Evolutionary conservation across 2,113 vertebrate genomes (phyloP).

Genomic region (Eublepharis macularius): DNA sequence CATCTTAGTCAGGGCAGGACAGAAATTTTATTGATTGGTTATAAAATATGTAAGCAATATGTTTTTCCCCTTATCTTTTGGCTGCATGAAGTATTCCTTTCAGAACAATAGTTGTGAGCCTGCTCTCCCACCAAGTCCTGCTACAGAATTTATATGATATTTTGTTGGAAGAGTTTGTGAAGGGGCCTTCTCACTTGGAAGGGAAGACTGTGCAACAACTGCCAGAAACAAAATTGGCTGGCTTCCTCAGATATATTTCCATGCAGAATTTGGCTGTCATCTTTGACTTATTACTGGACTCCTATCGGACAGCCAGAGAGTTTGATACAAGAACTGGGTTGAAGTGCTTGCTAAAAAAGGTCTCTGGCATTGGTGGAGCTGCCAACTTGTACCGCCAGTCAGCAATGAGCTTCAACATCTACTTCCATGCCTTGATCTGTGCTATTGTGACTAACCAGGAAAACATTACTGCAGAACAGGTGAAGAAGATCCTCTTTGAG

Average conservation of each 20-base stretch:
- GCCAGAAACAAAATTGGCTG: constrained; percentile 82
- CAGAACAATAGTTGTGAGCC: constrained; percentile 93
- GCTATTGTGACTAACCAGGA: constrained; percentile 91
- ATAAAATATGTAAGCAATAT: not conserved
- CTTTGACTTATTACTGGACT: constrained; percentile 95
- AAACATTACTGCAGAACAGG: constrained; percentile 87
- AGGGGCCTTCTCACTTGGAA: constrained; percentile 81
- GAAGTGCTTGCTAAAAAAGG: constrained; percentile 96
- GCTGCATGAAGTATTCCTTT: constrained; percentile 88
- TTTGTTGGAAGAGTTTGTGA: constrained; percentile 93
- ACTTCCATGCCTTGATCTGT: constrained; percentile 91
- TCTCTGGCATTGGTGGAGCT: constrained; percentile 91
- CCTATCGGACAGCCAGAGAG: constrained; percentile 92
- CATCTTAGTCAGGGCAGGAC: not conserved
- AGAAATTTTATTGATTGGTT: not conserved
- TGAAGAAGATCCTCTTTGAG: constrained; percentile 92
- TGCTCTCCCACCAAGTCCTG: constrained; percentile 95
- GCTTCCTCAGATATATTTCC: constrained; percentile 96
- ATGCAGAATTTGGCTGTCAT: constrained; percentile 96
- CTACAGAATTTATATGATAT: constrained; percentile 96
- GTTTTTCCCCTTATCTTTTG: not conserved
- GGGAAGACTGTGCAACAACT: constrained; percentile 77
- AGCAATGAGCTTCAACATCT: constrained; percentile 96
- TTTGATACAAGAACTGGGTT: constrained; percentile 95
- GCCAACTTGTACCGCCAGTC: constrained; percentile 97